Percentiles rank a stretch among this genome's conserved stretches.
Conservation (phyloP, 2,113 vertebrate genomes). For the Dicaeum eximium region DNA sequence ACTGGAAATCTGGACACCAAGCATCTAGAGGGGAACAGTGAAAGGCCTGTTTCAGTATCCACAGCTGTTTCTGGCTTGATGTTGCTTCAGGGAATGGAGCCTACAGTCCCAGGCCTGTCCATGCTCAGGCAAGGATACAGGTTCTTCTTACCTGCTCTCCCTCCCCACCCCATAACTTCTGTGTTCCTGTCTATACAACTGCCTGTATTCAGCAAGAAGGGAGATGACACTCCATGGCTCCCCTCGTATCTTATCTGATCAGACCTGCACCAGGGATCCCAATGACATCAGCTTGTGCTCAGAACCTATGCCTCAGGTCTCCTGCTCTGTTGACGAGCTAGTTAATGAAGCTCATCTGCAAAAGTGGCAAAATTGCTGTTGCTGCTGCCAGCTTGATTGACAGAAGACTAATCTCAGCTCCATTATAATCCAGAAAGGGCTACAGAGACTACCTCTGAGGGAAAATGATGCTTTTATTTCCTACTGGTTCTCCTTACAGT, state of each 20-base stretch:
- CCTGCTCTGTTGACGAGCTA: neutral
- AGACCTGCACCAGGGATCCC: neutral
- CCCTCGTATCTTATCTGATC: neutral
- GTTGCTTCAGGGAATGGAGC: neutral
- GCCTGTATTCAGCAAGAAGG: neutral
- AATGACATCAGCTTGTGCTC: neutral
- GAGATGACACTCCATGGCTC: neutral
- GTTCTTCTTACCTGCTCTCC: neutral
- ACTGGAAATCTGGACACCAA: neutral
- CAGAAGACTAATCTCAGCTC: neutral
- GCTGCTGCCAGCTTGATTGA: neutral
- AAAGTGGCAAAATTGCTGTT: neutral
- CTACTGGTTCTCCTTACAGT: neutral
- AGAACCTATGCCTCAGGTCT: neutral
- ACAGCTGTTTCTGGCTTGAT: neutral
- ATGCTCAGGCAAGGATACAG: neutral
- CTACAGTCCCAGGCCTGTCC: neutral
- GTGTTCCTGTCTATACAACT: neutral
- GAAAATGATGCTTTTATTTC: neutral
- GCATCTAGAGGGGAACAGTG: neutral
- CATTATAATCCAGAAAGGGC: neutral
- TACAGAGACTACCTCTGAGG: neutral
- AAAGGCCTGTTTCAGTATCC: neutral
- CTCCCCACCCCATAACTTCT: neutral
- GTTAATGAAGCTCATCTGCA: neutral